phyloP scores from a whole-genome alignment of 2,888 invertebrate genomes.

The Tigriopus californicus region DNA sequence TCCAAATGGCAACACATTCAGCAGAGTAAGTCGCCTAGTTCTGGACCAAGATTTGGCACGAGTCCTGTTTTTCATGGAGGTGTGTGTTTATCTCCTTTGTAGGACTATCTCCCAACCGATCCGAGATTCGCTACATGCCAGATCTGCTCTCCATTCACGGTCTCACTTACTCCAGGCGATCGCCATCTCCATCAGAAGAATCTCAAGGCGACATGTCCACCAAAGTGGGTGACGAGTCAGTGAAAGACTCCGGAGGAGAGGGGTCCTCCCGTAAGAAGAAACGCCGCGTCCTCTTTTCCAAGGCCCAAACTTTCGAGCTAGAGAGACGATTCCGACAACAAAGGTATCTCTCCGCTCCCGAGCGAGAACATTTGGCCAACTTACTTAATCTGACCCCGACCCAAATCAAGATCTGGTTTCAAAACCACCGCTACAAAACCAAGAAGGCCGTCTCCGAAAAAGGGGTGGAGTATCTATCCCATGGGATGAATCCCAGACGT shows the following conservation, averaged over 20 bases:
- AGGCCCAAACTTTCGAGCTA: constrained; percentile 84
- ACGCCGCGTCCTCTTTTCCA: constrained; percentile 83
- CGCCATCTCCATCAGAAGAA: background rate
- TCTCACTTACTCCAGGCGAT: background rate
- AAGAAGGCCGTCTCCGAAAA: constrained; percentile 93
- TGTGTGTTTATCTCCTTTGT: too few relatives aligned
- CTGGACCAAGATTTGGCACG: too few relatives aligned
- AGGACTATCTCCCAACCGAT: too few relatives aligned
- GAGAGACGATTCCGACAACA: constrained; percentile 91
- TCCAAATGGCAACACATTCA: too few relatives aligned
- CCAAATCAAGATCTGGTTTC: constrained; percentile 98
- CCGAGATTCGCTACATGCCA: too few relatives aligned
- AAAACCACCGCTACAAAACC: constrained; percentile 96
- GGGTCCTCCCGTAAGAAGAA: constrained; percentile 47
- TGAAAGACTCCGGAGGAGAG: constrained; percentile 9
- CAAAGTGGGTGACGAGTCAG: constrained; percentile 8
- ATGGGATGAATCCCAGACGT: constrained; percentile 60
- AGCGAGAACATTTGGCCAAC: constrained; percentile 86
- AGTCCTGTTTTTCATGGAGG: too few relatives aligned
- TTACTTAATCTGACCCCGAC: constrained; percentile 88
- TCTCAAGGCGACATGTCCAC: background rate
- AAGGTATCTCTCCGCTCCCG: constrained; percentile 88
- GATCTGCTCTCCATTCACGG: too few relatives aligned
- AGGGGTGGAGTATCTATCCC: constrained; percentile 40
- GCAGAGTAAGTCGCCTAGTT: too few relatives aligned